Conservation (phyloP, 2,113 vertebrate species). For the Sarotherodon lohbergeri region DNA sequence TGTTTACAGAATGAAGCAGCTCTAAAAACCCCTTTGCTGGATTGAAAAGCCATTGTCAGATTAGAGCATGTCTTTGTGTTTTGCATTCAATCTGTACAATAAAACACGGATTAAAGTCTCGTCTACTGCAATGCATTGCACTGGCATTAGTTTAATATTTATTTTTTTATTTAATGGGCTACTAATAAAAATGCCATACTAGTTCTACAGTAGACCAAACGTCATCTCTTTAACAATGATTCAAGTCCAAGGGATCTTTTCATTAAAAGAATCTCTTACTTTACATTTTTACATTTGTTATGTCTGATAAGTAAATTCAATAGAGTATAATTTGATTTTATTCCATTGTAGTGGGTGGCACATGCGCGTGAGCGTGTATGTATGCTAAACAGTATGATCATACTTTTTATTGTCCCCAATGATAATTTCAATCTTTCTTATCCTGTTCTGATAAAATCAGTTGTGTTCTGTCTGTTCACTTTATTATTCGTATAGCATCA, state of each 20-base stretch:
- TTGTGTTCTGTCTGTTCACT: neutral
- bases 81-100: neutral
- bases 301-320: neutral
- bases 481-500: neutral
- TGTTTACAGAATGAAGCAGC: slow-evolving; percentile 6
- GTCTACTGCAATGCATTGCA: neutral
- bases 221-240: neutral
- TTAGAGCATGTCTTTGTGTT: slow-evolving; percentile 10
- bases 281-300: neutral
- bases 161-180: neutral
- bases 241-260: neutral
- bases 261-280: neutral
- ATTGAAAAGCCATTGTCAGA: slow-evolving; percentile 37
- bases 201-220: neutral
- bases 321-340: neutral
- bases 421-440: neutral
- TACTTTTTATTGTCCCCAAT: neutral
- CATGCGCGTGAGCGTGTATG: neutral
- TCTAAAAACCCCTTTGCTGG: slow-evolving; percentile 30
- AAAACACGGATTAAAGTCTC: neutral
- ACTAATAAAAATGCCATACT: neutral
- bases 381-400: neutral
- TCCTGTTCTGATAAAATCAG: neutral
- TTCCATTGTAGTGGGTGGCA: neutral
- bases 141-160: neutral